Evolutionary conservation across 2,797 vertebrate genomes (phyloP).

Genomic region (Lates japonicus): DNA sequence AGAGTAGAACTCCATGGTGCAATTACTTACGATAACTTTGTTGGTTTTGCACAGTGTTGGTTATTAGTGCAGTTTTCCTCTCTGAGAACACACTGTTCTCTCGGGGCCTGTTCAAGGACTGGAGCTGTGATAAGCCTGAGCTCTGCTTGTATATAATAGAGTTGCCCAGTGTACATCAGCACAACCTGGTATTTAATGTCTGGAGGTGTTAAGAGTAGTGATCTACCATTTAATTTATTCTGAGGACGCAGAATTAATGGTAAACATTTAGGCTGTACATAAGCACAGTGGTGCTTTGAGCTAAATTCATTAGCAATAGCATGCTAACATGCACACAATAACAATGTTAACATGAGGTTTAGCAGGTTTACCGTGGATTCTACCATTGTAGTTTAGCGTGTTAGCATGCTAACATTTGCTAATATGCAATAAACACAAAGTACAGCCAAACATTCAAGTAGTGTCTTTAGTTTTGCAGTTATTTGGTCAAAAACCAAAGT

Average conservation of each 20-base stretch:
- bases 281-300: background rate
- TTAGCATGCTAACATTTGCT: slow-evolving; percentile 1
- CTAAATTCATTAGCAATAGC: background rate
- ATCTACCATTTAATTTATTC: background rate
- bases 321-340: background rate
- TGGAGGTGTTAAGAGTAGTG: background rate
- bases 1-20: slow-evolving; percentile 6
- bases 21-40: slow-evolving; percentile 31
- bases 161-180: slow-evolving; percentile 10
- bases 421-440: background rate
- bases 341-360: background rate
- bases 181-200: background rate
- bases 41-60: slow-evolving; percentile 24
- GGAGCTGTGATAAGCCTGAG: slow-evolving; percentile 42
- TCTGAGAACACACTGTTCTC: slow-evolving; percentile 33
- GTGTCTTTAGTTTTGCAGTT: background rate
- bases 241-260: background rate
- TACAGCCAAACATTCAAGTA: background rate
- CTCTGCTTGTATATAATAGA: slow-evolving; percentile 14
- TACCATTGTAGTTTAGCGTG: background rate
- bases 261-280: background rate
- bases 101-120: slow-evolving; percentile 25
- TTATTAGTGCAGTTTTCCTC: slow-evolving; percentile 29
- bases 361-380: background rate
- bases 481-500: background rate